Evolutionary conservation across 2,888 invertebrate genomes (phyloP), one percentile per base, ranked within the genome.

Genomic region (Crioceris asparagi): DNA sequence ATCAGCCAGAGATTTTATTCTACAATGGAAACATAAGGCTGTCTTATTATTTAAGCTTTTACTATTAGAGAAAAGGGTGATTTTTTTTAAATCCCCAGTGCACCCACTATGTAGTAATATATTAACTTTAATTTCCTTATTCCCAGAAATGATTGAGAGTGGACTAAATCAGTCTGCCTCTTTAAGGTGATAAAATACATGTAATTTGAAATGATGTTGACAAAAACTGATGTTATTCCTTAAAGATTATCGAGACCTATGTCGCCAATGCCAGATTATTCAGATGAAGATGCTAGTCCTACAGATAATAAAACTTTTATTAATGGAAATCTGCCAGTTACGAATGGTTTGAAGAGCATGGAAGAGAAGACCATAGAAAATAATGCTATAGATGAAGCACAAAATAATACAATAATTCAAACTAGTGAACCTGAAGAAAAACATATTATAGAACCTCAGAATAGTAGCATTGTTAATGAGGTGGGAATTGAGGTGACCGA

Each of bases 21-120:
- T 83, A 44, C 76, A 76, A 47, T 96, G 94, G 77, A 79, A 85
- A 44, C 94, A 96, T 61, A 93, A 94, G 69, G 83, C 87, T 23
- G 67, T 98, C 35, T 68, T 94, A 41, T 67, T 98, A 30, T 94
- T 96, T 61, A 98, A 98, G 66, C 68, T 97, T 38, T 66, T 97
- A 38, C 68, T 98, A 32, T 69, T 98, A 40, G 88, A 96, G 58
- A 79, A 83, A 51, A 76, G 85, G 60, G 83, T 96, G 27, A 75
- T 98, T 36, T 87, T 96, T 59, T 90, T 86, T 64, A 87, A 91
- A 37, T 83, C 92, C 14, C 94, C 96, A 2, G 96, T 94, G 2
- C 83, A 90, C 42, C 78, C 83, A 5, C 69, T 97, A 47, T 93
- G 94, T 51, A 77, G 83, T 5, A 77, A 85, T 4, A 77, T 97